These are phyloP conservation scores for Tragelaphus strepsiceros DNA, from an alignment of 2,113 vertebrate species.

Conservation along the genomic window DNA sequence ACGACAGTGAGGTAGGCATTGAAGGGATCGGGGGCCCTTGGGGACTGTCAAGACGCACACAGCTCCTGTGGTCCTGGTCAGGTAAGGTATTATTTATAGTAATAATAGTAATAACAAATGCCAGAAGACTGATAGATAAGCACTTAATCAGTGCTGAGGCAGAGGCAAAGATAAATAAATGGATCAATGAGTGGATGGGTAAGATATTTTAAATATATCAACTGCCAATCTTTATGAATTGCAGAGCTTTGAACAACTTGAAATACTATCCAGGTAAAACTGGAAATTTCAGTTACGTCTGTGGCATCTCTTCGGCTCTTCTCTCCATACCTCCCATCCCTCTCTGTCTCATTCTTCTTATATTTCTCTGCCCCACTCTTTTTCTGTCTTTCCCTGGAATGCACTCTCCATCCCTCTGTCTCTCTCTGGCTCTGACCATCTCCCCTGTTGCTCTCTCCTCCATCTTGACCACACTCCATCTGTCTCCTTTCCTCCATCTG, in stretches of 20 bases:
- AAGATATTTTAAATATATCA: neutral
- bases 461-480: neutral
- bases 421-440: constrained; percentile 1
- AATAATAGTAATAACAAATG: neutral
- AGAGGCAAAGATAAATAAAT: constrained; percentile 13
- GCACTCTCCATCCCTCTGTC: neutral
- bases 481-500: neutral
- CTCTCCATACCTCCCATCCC: neutral
- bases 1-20: constrained; percentile 21
- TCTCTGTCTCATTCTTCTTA: neutral
- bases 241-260: constrained; percentile 29
- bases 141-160: neutral
- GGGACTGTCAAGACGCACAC: neutral
- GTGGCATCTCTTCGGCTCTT: neutral
- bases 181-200: neutral
- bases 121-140: neutral
- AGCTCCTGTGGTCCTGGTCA: neutral
- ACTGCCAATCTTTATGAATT: constrained; percentile 12
- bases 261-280: neutral
- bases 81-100: constrained; percentile 61
- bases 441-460: constrained; percentile 21
- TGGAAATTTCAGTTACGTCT: constrained; percentile 20
- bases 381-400: neutral
- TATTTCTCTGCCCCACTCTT: neutral
- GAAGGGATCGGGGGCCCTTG: neutral